Evolutionary conservation across 64 coral and sea anemone genomes (phyloP), one percentile per base, ranked within the genome.

Genomic region (Pocillopora verrucosa): DNA sequence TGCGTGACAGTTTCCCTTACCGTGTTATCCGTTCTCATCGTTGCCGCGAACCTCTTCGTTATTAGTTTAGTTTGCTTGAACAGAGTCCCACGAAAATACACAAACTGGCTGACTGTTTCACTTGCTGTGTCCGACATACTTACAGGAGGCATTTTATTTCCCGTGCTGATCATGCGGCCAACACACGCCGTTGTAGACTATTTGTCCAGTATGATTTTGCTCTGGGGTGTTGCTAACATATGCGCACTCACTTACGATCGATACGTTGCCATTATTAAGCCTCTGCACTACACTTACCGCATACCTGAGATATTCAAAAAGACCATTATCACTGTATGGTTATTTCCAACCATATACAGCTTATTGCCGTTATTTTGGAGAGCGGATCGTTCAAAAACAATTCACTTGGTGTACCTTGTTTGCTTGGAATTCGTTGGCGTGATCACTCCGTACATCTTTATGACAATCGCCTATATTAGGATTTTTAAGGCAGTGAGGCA

Each of bases 241-340:
- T 81, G 79, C n/a, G 56, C 79, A 9, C 45, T 81, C 7, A 81
- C 56, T 7, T 81, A 81, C 35, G 79, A 81, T 58, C 79, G 56
- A 7, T 81, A 26, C 17, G 22, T 60, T 16, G 56, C 79, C 15
- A 34, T 81, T 14, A 13, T 81, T 0, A 36, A 34, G 13, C 79
- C 79, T 15, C 79, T 81, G 37, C 79, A 60, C 14, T 81, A 74
- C 17, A 41, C 9, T 3, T 36, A 87, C 17, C 41, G 20, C 0
- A 34, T 34, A 16, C 58, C 65, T n/a, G 58, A 34, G 65, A 35
- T 70, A 10, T 74, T 87, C 57, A 34, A 56, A 57, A 87, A 34
- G 59, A 45, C 73, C 4, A 37, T 87, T 0, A 16, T 74, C 58
- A 41, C n/a, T 24, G n/a, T 24, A 13, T 81, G 79, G 79, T 25